These are phyloP conservation scores for Hylyphantes graminicola DNA, from an alignment of 1,140 invertebrate genomes.

Conservation along the genomic window DNA sequence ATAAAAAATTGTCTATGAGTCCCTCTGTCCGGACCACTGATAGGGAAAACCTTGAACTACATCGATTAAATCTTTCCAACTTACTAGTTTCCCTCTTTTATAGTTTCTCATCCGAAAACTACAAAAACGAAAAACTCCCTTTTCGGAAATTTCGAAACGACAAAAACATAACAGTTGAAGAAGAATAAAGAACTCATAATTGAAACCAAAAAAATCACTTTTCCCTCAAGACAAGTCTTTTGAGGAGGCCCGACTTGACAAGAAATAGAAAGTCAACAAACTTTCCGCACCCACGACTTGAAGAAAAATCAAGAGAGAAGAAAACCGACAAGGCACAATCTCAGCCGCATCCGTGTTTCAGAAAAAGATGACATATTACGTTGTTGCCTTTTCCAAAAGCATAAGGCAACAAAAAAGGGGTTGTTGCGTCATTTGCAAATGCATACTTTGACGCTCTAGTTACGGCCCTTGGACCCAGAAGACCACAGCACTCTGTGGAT, in stretches of 20 bases:
- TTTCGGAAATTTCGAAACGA: neutral
- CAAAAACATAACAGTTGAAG: neutral
- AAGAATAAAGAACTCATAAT: neutral
- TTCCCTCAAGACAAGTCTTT: neutral
- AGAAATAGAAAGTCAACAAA: slow-evolving; percentile 29
- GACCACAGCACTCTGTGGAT: no score
- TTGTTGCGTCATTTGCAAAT: slow-evolving; percentile 7
- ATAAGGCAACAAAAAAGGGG: slow-evolving; percentile 3
- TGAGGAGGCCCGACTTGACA: neutral
- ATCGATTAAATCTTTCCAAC: neutral
- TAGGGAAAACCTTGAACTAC: no score
- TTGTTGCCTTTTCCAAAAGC: neutral
- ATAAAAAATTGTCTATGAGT: no score
- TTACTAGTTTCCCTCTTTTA: neutral
- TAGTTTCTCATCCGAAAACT: neutral
- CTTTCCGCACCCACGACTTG: slow-evolving; percentile 39
- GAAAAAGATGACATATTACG: slow-evolving; percentile 24
- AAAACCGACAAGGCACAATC: no score
- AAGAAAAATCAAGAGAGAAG: slow-evolving; percentile 18
- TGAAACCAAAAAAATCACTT: neutral
- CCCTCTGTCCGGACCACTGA: no score
- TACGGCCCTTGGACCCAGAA: slow-evolving; percentile 38
- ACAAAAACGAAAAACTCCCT: neutral
- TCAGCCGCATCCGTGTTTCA: slow-evolving; percentile 23
- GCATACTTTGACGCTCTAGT: slow-evolving; percentile 33